Percentiles rank a stretch among this genome's conserved stretches.
phyloP scores from a whole-genome alignment of 2,113 vertebrate genomes.

The Scophthalmus maximus region DNA sequence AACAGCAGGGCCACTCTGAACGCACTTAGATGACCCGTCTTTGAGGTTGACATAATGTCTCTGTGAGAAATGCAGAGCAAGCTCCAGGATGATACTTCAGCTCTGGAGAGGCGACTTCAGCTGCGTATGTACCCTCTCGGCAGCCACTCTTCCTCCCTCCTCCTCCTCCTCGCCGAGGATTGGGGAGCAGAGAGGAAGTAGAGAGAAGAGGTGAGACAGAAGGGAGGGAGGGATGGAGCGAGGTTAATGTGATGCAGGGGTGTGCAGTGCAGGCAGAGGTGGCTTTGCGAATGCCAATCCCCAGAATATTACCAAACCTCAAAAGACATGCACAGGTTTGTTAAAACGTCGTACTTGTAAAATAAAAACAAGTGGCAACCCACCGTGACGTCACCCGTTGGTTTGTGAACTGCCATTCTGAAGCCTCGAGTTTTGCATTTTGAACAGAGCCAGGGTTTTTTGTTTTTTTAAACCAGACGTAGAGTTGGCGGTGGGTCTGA shows the following conservation, averaged over 20 bases:
- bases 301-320: slow-evolving; percentile 2
- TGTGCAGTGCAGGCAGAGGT: slow-evolving; percentile 41
- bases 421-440: too few species aligned
- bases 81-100: slow-evolving; percentile 48
- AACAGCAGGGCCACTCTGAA: slow-evolving; percentile 10
- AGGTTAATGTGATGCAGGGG: slow-evolving; percentile 52
- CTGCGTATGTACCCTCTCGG: slow-evolving; percentile 60
- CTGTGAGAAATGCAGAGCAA: slow-evolving; percentile 47
- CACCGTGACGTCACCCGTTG: too few species aligned
- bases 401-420: too few species aligned
- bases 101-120: slow-evolving; percentile 50
- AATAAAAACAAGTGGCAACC: too few species aligned
- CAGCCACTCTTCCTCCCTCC: slow-evolving; percentile 38
- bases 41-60: slow-evolving; percentile 52
- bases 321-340: slow-evolving; percentile 1
- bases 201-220: slow-evolving; percentile 19
- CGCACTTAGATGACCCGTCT: slow-evolving; percentile 38
- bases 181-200: background rate
- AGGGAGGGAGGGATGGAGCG: background rate
- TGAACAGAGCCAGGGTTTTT: too few species aligned
- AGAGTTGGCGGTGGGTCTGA: too few species aligned
- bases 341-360: background rate
- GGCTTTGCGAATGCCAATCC: slow-evolving; percentile 36
- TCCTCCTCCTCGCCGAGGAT: slow-evolving; percentile 8
- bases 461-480: too few species aligned